These are phyloP conservation scores for Leptopilina syphax DNA, from an alignment of 2,888 invertebrate species.

Conservation along the genomic window DNA sequence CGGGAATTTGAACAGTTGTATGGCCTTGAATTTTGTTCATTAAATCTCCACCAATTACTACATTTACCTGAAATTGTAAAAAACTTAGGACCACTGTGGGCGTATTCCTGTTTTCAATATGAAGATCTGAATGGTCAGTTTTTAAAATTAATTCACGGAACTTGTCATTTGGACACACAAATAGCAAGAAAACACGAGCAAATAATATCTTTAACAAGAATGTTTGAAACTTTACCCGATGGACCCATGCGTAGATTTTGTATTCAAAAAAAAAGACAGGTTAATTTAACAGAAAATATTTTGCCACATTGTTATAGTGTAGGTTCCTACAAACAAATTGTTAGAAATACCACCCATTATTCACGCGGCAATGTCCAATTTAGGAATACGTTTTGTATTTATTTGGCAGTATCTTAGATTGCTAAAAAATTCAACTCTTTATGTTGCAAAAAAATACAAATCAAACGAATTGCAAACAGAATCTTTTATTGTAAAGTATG, in stretches of 20 bases:
- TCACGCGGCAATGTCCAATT: background rate
- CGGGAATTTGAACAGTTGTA: slow-evolving; percentile 49
- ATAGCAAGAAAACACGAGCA: slow-evolving; percentile 48
- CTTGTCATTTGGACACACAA: slow-evolving; percentile 51
- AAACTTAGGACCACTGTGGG: slow-evolving; percentile 52
- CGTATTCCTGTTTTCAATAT: slow-evolving; percentile 50
- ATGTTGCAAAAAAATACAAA: background rate
- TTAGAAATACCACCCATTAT: background rate
- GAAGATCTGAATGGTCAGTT: slow-evolving; percentile 53
- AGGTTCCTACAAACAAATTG: slow-evolving; percentile 40
- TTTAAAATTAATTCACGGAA: slow-evolving; percentile 50
- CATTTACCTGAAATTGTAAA: slow-evolving; percentile 50
- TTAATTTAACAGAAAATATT: slow-evolving; percentile 48
- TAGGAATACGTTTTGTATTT: background rate
- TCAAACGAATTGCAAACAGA: slow-evolving; percentile 1
- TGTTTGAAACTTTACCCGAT: slow-evolving; percentile 45
- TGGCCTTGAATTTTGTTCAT: slow-evolving; percentile 45
- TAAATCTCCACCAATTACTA: slow-evolving; percentile 53
- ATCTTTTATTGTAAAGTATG: background rate
- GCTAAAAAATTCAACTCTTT: background rate
- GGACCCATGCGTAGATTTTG: slow-evolving; percentile 49
- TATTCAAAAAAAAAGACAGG: slow-evolving; percentile 46
- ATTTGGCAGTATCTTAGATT: slow-evolving; percentile 16
- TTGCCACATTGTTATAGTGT: slow-evolving; percentile 46
- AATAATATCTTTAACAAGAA: slow-evolving; percentile 40